Evolutionary conservation across 2,113 vertebrate species (phyloP), one percentile per base, ranked within the genome.

Genomic region (Neolamprologus ventralis): DNA sequence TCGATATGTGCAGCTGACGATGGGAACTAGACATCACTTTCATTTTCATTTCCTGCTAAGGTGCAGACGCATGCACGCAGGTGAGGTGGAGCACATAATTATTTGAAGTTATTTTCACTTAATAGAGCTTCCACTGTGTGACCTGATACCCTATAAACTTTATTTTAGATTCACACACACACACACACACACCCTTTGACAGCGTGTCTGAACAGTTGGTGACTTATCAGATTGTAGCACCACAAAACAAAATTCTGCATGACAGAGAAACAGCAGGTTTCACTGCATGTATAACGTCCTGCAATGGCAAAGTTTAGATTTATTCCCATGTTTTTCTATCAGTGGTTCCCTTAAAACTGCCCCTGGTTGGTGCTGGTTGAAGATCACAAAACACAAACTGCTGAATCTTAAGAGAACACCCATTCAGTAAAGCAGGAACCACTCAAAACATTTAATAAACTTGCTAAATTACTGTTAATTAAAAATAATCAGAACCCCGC

Each of bases 391-490:
- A 65, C 60, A 33, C 2, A 11, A 63, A 63, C 16, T 63, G 28
- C 58, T 33, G 16, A 63, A 63, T 33, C 28, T 42, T 40, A 42
- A 42, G 7, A 26, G n/a, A 71, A 71, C 37, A 23, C 9, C 31
- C 65, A 71, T 71, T 23, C 2, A 42, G 65, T 42, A 6, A 42
- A 42, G 37, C 37, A 9, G 12, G 35, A 71, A 71, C 5, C 21
- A 9, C 0, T 42, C 35, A 71, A 42, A 71, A 23, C n/a, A 9
- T 23, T 40, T 1, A 71, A 42, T 42, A 42, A 23, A 23, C 12
- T 71, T 0, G 12, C n/a, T 0, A 9, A 71, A 71, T 23, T 40
- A 42, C n/a, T 23, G 35, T 71, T 71, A 42, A 71, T 6, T 3
- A 71, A 42, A 40, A 71, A 40, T 6, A 6, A 35, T n/a, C 2